A percentile compares a stretch with the other conserved stretches of the same genome.
These are phyloP conservation scores for Drosophila willistoni DNA, from an alignment of 1,140 invertebrate species.

Conservation along the genomic window DNA sequence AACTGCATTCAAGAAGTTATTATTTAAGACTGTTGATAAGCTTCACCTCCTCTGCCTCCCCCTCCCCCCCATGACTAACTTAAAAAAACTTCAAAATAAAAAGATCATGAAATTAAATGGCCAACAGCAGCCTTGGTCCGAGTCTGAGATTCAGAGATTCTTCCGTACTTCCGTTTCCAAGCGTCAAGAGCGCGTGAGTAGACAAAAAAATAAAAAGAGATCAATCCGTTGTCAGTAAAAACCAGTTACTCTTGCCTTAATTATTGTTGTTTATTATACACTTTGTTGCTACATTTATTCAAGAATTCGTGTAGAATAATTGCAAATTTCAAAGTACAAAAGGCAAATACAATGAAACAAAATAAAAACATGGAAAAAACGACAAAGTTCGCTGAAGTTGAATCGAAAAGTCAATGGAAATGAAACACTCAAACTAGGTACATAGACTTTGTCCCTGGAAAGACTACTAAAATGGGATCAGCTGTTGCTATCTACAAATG, in stretches of 20 bases:
- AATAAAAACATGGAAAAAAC: slow-evolving; percentile 19
- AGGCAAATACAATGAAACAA: slow-evolving; percentile 1
- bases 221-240: slow-evolving; percentile 16
- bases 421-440: background rate
- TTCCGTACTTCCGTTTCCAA: slow-evolving; percentile 77
- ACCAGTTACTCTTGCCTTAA: slow-evolving; percentile 35
- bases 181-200: slow-evolving; percentile 42
- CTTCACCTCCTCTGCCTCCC: background rate
- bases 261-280: background rate
- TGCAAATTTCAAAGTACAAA: slow-evolving; percentile 50
- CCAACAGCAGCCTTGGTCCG: slow-evolving; percentile 63
- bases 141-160: slow-evolving; percentile 39
- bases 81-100: slow-evolving; percentile 41
- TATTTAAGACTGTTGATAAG: background rate
- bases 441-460: slow-evolving; percentile 35
- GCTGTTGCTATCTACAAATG: slow-evolving; percentile 36
- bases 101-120: slow-evolving; percentile 79
- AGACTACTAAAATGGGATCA: too few relatives aligned
- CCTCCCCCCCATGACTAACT: too few relatives aligned
- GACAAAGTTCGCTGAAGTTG: slow-evolving; percentile 44
- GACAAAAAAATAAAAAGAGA: background rate
- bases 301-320: slow-evolving; percentile 36
- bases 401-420: slow-evolving; percentile 11
- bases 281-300: slow-evolving; percentile 8
- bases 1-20: background rate